Evolutionary conservation across 2,888 invertebrate species (phyloP).

Genomic region (Anoplius nigerrimus): DNA sequence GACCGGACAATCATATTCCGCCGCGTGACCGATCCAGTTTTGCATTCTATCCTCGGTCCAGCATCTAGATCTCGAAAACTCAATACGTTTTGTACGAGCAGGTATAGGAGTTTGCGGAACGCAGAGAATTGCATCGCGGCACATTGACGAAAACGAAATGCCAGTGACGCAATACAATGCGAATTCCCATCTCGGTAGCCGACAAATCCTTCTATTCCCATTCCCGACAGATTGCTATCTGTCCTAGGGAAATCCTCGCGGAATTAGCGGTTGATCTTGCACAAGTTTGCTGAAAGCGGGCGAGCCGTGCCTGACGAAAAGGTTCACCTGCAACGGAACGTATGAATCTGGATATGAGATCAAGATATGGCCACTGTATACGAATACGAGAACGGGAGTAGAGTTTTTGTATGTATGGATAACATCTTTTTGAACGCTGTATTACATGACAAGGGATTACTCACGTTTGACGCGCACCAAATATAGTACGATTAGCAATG

Average conservation of each 20-base stretch:
- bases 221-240: conserved; percentile 40
- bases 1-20: neutral
- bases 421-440: no score
- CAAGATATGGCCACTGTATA: no score
- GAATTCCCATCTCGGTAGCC: conserved; percentile 22
- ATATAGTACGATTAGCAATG: no score
- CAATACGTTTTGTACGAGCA: neutral
- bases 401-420: no score
- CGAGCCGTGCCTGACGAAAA: conserved; percentile 9
- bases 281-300: conserved; percentile 14
- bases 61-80: neutral
- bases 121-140: conserved; percentile 1
- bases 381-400: no score
- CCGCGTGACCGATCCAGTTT: neutral
- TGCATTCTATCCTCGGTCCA: neutral
- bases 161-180: conserved; percentile 46
- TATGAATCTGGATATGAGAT: neutral
- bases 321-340: conserved; percentile 16
- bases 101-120: conserved; percentile 18
- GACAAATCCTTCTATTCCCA: conserved; percentile 33
- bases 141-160: conserved; percentile 37
- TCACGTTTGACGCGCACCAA: no score
- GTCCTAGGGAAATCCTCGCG: conserved; percentile 19
- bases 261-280: conserved; percentile 40
- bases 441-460: no score